Base-by-base conservation (phyloP, 2,797 vertebrate species). In the Neoniphon sammara region DNA sequence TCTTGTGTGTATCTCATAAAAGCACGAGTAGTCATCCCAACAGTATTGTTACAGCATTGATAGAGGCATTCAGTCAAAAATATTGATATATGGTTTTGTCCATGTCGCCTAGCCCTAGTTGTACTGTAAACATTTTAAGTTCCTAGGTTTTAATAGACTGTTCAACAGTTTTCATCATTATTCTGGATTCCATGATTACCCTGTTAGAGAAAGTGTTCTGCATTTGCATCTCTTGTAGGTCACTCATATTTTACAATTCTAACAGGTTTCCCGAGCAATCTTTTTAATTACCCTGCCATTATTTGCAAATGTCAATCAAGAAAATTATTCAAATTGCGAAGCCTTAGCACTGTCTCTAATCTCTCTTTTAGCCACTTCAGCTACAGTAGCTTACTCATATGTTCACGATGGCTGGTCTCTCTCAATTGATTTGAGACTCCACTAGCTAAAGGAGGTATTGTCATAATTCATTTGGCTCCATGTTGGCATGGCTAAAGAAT, bases 401-500 rank as follows among this genome's bases (percentile, higher is more conserved):
- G 47, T 80, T 87, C 68, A 77, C 44, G 39, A 74, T 57, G 39
- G 66, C 46, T 75, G 74, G 53, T 75, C 36, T 75, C 69, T 77
- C 56, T 75, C 66, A 82, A 70, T 85, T 80, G 67, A 72, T 83
- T 78, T 70, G 57, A 68, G 73, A 80, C 65, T 75, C 47, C 52
- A 67, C 57, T 69, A 65, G 75, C 80, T 80, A 78, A 81, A 90
- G 60, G 72, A 84, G 80, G 44, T 72, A 77, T 87, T 88, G 86
- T 90, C 82, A 85, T 87, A 83, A 89, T 91, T 89, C 73, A 83
- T 91, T 91, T 88, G 84, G 77, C 63, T 87, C 46, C 69, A 67
- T 81, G 85, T 90, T 89, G 75, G 69, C 66, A 89, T 85, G 87
- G 86, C 87, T 79, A 81, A 89, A 89, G 78, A 84, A 91, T 92